Percentiles rank a stretch among this genome's conserved stretches.
Evolutionary conservation across 2,888 invertebrate genomes (phyloP).

Genomic region (Lasioglossum villosulum): DNA sequence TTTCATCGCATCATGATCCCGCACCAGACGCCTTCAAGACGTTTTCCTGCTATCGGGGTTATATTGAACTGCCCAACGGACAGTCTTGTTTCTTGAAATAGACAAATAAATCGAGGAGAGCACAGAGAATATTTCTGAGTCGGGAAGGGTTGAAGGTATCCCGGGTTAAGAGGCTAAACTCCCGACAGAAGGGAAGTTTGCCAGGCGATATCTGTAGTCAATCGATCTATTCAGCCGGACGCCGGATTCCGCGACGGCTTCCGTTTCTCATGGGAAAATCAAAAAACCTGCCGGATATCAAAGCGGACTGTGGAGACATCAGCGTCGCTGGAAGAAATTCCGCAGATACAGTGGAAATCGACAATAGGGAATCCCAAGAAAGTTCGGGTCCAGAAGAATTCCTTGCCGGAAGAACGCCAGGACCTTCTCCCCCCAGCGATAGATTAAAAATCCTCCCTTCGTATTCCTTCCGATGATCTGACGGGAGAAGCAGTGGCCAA

Average conservation of each 20-base stretch:
- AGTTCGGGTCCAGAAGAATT: conserved; percentile 15
- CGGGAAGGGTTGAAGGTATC: not conserved
- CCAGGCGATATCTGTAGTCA: not conserved
- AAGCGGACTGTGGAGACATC: conserved; percentile 3
- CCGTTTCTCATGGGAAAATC: not conserved
- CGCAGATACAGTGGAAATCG: not conserved
- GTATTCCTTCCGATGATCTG: not conserved
- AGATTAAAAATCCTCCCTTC: not conserved
- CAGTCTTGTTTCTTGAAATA: not conserved
- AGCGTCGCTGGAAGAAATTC: not conserved
- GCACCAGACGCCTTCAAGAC: no score
- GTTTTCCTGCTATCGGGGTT: not conserved
- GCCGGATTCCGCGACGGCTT: not conserved
- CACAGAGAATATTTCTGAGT: not conserved
- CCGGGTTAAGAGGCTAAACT: not conserved
- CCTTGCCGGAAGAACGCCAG: not conserved
- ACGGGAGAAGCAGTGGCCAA: not conserved
- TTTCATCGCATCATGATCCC: no score
- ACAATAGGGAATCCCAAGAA: conserved; percentile 14
- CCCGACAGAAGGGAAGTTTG: conserved; percentile 6
- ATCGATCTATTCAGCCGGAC: conserved; percentile 6
- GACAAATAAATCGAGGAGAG: not conserved
- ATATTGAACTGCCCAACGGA: not conserved
- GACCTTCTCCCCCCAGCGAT: not conserved
- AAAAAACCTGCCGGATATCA: conserved; percentile 1